Percentiles rank a stretch among this genome's conserved stretches.
These are phyloP conservation scores for Ardeotis arabs DNA, from an alignment of 2,113 vertebrate genomes.

Conservation along the genomic window DNA sequence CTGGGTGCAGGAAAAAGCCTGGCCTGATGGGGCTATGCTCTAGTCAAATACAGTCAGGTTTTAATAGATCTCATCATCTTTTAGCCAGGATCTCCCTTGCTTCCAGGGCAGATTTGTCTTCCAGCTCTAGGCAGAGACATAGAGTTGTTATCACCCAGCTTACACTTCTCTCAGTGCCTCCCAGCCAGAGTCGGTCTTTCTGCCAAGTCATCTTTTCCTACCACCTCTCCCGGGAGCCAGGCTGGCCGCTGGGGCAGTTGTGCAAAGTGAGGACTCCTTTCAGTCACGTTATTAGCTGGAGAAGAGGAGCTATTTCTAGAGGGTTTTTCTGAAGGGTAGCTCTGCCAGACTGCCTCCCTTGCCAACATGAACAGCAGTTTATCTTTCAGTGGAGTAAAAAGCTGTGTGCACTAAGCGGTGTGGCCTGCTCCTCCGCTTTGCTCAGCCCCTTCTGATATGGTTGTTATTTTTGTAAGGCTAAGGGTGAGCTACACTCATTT, in stretches of 20 bases:
- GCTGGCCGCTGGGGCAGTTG: neutral
- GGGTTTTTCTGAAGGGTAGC: neutral
- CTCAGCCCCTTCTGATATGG: neutral
- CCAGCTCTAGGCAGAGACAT: neutral
- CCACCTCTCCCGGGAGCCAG: neutral
- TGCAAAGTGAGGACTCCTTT: neutral
- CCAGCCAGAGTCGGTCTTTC: neutral
- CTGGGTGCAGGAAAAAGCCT: neutral
- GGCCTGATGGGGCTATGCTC: neutral
- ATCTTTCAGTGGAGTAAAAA: slow-evolving; percentile 1
- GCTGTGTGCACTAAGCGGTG: rapidly evolving
- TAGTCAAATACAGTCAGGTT: neutral
- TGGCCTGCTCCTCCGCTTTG: neutral
- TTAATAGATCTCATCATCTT: neutral
- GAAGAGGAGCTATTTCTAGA: slow-evolving; percentile 26
- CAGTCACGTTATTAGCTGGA: neutral
- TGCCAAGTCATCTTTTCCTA: neutral
- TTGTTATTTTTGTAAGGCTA: neutral
- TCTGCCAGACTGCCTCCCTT: neutral
- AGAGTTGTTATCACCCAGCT: neutral
- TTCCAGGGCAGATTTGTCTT: neutral
- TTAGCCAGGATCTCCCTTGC: neutral
- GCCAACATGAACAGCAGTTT: neutral
- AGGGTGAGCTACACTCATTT: neutral
- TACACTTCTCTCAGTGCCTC: neutral